These are phyloP conservation scores for Leptosomus discolor DNA, from an alignment of 2,113 vertebrate species.

Conservation along the genomic window DNA sequence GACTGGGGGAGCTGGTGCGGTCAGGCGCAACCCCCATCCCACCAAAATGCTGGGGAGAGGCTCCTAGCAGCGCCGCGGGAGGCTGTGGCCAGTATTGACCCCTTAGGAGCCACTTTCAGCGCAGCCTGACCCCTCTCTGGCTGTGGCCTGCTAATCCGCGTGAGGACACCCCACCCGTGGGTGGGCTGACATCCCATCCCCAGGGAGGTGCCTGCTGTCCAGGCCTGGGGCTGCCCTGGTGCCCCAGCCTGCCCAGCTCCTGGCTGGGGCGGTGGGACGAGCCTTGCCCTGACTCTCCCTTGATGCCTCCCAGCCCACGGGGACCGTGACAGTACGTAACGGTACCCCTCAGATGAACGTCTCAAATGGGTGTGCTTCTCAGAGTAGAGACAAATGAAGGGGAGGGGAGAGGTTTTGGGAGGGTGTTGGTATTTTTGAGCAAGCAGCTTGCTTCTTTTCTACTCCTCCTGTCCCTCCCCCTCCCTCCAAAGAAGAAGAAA, in stretches of 20 bases:
- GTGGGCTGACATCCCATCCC: fast-evolving
- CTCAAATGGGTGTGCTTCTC: fast-evolving
- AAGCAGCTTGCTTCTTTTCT: background rate
- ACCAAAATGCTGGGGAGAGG: fast-evolving
- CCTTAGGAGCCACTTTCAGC: background rate
- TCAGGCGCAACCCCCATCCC: background rate
- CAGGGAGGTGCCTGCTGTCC: fast-evolving
- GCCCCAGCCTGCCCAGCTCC: background rate
- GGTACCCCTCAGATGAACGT: background rate
- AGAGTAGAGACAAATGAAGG: background rate
- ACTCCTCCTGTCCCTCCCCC: background rate
- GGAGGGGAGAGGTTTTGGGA: background rate
- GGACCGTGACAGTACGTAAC: fast-evolving
- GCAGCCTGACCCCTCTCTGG: background rate
- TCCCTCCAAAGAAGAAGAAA: background rate
- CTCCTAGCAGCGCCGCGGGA: background rate
- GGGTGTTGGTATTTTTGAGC: background rate
- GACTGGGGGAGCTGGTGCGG: background rate
- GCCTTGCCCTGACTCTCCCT: background rate
- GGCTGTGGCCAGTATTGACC: background rate
- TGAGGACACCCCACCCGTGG: background rate
- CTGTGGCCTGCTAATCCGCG: background rate
- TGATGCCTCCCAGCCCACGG: fast-evolving
- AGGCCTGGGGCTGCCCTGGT: background rate
- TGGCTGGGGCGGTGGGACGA: background rate